Conservation (phyloP, 1,140 invertebrate genomes). For the Cyrtorhinus lividipennis region DNA sequence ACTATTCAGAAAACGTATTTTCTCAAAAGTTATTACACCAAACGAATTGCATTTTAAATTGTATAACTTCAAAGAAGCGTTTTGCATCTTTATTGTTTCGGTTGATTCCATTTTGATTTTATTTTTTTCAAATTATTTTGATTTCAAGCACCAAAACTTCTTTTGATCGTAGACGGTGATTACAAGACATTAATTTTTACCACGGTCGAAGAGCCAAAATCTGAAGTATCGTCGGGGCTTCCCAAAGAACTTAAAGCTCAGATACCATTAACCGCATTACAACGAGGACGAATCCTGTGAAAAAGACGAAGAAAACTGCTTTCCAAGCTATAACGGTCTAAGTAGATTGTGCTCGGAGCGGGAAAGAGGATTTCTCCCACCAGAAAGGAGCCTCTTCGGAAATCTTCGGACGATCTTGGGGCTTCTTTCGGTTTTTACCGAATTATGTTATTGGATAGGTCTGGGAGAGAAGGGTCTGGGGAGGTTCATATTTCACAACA, state of each 20-base stretch:
- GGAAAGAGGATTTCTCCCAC: not conserved
- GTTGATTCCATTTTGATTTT: no score
- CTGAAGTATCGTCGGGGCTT: no score
- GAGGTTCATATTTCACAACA: constrained; percentile 5
- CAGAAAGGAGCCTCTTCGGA: not conserved
- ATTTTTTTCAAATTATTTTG: no score
- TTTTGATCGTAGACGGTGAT: no score
- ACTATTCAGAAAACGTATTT: no score
- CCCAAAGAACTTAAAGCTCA: constrained; percentile 3
- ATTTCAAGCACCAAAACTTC: no score
- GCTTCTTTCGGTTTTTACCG: constrained; percentile 8
- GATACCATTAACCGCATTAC: constrained; percentile 8
- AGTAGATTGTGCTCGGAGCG: not conserved
- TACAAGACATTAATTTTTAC: no score
- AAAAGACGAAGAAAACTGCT: not conserved
- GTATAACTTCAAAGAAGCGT: no score
- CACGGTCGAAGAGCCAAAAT: no score
- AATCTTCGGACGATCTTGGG: not conserved
- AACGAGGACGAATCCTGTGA: not conserved
- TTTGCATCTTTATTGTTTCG: no score
- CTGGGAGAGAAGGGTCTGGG: not conserved
- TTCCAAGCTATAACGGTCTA: not conserved
- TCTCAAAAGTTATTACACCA: no score
- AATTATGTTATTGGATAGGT: constrained; percentile 9
- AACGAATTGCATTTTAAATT: no score